These are phyloP conservation scores for Hormaphis cornu DNA, from an alignment of 1,140 invertebrate species.

Conservation along the genomic window DNA sequence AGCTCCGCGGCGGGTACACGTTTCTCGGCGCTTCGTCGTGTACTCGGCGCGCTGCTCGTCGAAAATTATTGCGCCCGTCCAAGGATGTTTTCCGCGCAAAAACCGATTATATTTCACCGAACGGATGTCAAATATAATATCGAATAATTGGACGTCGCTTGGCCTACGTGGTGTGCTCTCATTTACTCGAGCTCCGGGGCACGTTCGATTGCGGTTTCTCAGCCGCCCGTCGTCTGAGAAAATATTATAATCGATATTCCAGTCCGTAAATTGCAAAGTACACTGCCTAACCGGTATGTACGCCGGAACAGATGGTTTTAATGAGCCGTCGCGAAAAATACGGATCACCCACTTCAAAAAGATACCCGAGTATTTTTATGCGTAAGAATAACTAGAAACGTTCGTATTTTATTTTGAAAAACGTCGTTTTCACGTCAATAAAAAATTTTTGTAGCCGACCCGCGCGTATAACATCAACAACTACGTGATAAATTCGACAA, in stretches of 20 bases:
- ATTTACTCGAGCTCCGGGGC: conserved; percentile 1
- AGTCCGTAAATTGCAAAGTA: conserved; percentile 1
- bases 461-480: no score
- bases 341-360: no score
- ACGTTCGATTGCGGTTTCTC: background rate
- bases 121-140: background rate
- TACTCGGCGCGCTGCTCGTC: background rate
- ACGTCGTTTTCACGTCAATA: no score
- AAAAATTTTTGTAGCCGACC: no score
- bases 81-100: background rate
- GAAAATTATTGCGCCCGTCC: conserved; percentile 1
- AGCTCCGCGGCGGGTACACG: no score
- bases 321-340: background rate
- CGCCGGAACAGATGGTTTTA: conserved; percentile 25
- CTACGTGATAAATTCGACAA: no score
- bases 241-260: conserved; percentile 5
- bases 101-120: background rate
- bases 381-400: no score
- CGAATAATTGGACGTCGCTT: conserved; percentile 13
- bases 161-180: background rate
- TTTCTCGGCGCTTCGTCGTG: no score
- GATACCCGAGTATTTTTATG: no score
- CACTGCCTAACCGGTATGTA: no score
- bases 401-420: no score
- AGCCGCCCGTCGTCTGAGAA: background rate